A percentile compares a stretch with the other conserved stretches of the same genome.
These are phyloP conservation scores for Leiothrix lutea DNA, from an alignment of 2,113 vertebrate genomes.

Conservation along the genomic window DNA sequence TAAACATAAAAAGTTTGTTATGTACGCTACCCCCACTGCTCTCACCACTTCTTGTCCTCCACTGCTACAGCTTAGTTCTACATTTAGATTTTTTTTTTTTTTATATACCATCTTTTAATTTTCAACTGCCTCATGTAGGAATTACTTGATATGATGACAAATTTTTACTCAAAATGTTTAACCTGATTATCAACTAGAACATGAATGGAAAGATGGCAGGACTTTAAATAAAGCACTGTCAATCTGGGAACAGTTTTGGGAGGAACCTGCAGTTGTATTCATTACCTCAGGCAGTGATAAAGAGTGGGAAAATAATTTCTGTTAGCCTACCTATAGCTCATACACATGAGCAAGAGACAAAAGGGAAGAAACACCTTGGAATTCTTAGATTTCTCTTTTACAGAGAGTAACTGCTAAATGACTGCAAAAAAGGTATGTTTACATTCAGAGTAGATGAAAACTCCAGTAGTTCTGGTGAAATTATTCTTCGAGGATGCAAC, in stretches of 20 bases:
- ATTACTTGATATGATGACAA: background rate
- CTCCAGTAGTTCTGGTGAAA: background rate
- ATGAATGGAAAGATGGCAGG: background rate
- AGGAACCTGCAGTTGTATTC: background rate
- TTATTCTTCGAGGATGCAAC: background rate
- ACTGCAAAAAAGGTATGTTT: background rate
- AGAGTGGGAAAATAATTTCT: background rate
- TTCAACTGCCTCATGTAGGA: background rate
- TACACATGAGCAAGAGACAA: background rate
- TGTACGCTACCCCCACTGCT: background rate
- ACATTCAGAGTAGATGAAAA: background rate
- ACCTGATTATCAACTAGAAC: background rate
- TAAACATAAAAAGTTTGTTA: background rate
- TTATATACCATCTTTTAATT: background rate
- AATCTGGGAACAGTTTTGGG: background rate
- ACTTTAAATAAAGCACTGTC: background rate
- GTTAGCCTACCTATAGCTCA: background rate
- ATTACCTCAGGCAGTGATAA: background rate
- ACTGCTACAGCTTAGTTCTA: background rate
- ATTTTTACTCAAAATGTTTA: background rate
- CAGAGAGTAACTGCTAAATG: background rate
- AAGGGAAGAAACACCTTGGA: background rate
- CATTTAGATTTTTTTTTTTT: background rate
- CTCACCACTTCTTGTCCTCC: background rate
- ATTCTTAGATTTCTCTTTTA: background rate